A percentile compares a stretch with the other conserved stretches of the same genome.
Conservation (phyloP, 1,140 invertebrate genomes). For the Trinorchestia longiramus region DNA sequence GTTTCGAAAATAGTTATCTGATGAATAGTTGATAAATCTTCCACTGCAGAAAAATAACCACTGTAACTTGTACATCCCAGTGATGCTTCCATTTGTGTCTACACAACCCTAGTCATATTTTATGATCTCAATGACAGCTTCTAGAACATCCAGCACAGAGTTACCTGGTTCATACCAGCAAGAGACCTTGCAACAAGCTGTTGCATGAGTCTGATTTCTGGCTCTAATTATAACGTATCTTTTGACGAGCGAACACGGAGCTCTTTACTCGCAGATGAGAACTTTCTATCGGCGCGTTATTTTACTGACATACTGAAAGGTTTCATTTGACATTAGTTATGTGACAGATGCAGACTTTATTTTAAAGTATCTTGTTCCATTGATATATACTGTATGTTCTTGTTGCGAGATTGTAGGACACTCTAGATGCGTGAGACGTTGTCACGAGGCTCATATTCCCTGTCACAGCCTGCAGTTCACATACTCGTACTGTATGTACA, state of each 20-base stretch:
- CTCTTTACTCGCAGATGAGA: not conserved
- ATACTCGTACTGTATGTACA: not conserved
- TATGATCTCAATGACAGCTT: not conserved
- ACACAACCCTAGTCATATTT: not conserved
- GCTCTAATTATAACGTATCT: not conserved
- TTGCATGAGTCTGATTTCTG: not conserved
- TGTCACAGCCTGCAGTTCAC: not conserved
- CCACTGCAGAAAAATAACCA: not conserved
- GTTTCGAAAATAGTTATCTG: no score
- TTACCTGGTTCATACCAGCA: not conserved
- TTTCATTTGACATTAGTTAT: not conserved
- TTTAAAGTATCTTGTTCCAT: not conserved
- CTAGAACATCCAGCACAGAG: not conserved
- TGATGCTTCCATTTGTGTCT: not conserved
- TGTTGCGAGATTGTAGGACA: not conserved
- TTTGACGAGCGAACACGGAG: not conserved
- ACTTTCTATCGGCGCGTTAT: not conserved
- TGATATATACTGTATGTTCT: not conserved
- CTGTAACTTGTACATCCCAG: not conserved
- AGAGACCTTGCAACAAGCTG: not conserved
- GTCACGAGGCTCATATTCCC: not conserved
- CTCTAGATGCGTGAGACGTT: not conserved
- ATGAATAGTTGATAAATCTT: not conserved
- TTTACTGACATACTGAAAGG: not conserved
- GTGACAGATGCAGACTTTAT: not conserved